phyloP scores from a whole-genome alignment of 2,113 vertebrate genomes.

The Gulo gulo region DNA sequence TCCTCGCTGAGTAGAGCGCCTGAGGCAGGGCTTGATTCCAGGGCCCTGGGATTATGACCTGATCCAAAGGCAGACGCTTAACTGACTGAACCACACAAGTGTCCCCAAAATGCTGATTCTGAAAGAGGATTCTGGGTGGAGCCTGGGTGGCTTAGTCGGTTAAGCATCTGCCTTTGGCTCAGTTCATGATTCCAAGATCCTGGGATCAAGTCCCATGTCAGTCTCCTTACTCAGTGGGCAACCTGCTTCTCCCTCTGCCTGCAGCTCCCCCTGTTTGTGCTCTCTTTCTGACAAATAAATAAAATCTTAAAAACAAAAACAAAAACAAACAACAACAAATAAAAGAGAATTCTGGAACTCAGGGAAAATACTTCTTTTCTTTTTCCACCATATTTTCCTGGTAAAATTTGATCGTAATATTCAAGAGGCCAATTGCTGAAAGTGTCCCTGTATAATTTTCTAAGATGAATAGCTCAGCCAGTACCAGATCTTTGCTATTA shows the following conservation, averaged over 20 bases:
- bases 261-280: neutral
- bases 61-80: no score
- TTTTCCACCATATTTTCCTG: neutral
- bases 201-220: no score
- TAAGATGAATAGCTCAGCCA: neutral
- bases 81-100: no score
- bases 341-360: neutral
- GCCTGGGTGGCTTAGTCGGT: neutral
- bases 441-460: neutral
- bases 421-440: neutral
- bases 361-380: neutral
- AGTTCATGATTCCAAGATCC: neutral
- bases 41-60: no score
- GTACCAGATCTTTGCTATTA: neutral
- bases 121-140: neutral
- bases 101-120: neutral
- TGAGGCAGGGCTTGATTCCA: no score
- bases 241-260: neutral
- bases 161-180: neutral
- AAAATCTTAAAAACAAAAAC: neutral
- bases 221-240: neutral
- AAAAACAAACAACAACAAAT: no score
- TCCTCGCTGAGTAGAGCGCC: no score
- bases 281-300: neutral
- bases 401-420: neutral